Evolutionary conservation across 2,888 invertebrate species (phyloP), one percentile per base, ranked within the genome.

Genomic region (Drosophila gaucha): DNA sequence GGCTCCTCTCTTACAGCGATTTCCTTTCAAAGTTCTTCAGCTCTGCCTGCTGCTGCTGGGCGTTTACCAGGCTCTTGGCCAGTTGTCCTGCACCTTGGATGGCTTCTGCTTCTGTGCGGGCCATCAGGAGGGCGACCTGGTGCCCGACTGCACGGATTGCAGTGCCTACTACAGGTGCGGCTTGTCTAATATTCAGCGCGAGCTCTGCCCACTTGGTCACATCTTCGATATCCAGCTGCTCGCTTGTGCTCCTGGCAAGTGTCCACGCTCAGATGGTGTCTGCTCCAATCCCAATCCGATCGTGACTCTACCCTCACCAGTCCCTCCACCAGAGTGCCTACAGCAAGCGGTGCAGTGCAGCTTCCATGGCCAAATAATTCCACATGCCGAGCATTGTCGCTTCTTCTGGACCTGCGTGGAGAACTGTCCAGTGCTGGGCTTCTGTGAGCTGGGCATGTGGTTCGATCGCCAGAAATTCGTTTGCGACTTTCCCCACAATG

Each of bases 381-480:
- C 75, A 0, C 63, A 84, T 46, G 59, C 51, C 8, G 33, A 46
- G 14, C 89, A 88, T n/a, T 84, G 84, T 6, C 74, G 67, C 6
- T 16, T 64, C 16, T 84, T 65, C 9, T 88, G 85, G 75, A 78
- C 28, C 36, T 84, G 84, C 28, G 56, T 67, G 8, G 47, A 64
- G 6, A 2, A 14, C 0, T 86, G 89, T 22, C 71, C 84, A 1
- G 44, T 50, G 4, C 5, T 78, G 47, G 64, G 78, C 0, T 78
- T 84, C 67, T 84, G 84, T 33, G 67, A 88, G 59, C 10, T 14
- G 5, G 89, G 85, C 39, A 67, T 3, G 16, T 88, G 84, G 89
- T 84, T 80, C 36, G 41, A 84, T 46, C 66, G 71, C 1, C 44
- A 69, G 1, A 20, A 5, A 0, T 80, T 60, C 5, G 70, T 84